Conservation (phyloP, 2,888 invertebrate genomes). For the Phortica okadai region DNA sequence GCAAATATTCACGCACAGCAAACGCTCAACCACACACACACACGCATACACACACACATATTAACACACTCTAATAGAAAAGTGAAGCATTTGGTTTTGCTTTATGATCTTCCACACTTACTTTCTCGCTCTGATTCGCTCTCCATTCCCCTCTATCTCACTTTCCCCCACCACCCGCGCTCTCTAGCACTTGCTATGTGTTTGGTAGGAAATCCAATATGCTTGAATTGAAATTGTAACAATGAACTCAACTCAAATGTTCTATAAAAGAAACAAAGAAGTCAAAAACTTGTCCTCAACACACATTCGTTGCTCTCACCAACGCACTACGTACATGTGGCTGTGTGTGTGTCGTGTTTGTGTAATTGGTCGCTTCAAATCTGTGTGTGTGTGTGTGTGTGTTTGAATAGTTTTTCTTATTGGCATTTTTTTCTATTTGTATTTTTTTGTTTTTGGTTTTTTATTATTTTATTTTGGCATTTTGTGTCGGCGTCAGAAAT, state of each 20-base stretch:
- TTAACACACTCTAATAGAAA: neutral
- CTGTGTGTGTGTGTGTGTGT: neutral
- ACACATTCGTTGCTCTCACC: neutral
- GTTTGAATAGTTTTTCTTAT: constrained; percentile 17
- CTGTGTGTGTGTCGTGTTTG: neutral
- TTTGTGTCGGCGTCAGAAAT: constrained; percentile 60
- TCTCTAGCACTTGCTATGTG: neutral
- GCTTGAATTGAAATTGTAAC: constrained; percentile 65
- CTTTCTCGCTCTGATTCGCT: no score
- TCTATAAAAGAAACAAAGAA: constrained; percentile 37
- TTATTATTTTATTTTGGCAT: constrained; percentile 47
- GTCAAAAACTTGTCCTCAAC: constrained; percentile 27
- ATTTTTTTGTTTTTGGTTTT: neutral
- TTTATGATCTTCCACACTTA: neutral
- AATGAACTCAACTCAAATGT: constrained; percentile 51
- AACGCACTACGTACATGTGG: neutral
- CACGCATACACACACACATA: neutral
- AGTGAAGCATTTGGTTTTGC: neutral
- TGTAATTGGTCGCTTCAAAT: neutral
- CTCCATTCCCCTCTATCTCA: neutral
- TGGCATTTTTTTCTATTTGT: neutral
- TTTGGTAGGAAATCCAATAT: constrained; percentile 58
- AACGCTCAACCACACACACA: neutral
- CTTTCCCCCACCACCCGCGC: neutral
- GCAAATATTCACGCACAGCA: constrained; percentile 47